Evolutionary conservation across 2,797 vertebrate genomes (phyloP), one percentile per base, ranked within the genome.

Genomic region (Gallinago nigripennis): DNA sequence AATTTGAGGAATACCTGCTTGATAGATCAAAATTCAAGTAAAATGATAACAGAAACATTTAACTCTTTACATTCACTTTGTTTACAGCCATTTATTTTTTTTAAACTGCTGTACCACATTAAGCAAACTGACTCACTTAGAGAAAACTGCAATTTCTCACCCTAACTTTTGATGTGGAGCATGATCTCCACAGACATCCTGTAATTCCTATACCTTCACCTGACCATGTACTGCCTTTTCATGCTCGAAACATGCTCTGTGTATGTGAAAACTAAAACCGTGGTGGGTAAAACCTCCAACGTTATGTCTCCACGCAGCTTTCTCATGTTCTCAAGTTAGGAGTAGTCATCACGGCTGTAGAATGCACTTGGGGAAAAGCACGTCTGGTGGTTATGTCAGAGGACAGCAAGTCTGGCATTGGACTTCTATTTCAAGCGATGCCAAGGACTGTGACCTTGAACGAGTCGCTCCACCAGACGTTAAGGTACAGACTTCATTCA

Each of bases 361-460:
- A 82, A 90, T 25, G 80, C 51, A 25, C 70, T 61, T 31, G 24
- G 75, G 75, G 45, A 8, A 39, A 72, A 91, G 75, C 6, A 0
- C 54, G 76, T 12, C 90, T 88, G 85, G 30, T 68, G 65, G 48
- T 65, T 78, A 35, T 72, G 90, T 65, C 88, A 86, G 58, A 86
- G 79, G 72, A 61, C 87, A 88, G 68, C 82, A 27, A 65, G 77
- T 21, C 82, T 83, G 89, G 72, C 85, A 93, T 35, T 4, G 3
- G 39, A 12, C 61, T 72, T 72, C 75, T 91, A 77, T 81, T 88
- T 88, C 66, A 20, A 79, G 63, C 16, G 0, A 19, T 53, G 76
- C 81, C 91, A 65, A 72, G 27, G 58, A 69, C 45, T 14, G 70
- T 66, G 88, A 96, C 93, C 95, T 94, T 93, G 63, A 88, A 69